These are phyloP conservation scores for Unio pictorum DNA, from an alignment of 2,888 invertebrate genomes.

Conservation along the genomic window DNA sequence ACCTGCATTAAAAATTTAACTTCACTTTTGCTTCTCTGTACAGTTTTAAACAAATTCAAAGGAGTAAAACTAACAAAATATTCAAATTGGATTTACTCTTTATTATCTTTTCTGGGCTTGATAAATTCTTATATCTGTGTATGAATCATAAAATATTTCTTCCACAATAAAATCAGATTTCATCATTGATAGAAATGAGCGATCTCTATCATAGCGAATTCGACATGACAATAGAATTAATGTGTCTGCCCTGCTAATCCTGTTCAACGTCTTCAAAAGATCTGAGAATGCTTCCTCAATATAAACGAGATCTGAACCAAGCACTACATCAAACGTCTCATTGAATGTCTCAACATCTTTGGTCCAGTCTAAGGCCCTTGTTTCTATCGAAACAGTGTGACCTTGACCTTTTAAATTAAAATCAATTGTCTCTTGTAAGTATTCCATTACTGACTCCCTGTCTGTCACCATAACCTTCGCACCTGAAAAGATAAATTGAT, in stretches of 20 bases:
- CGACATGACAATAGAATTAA: constrained; percentile 61
- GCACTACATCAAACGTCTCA: constrained; percentile 58
- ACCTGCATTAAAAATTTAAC: too few species aligned
- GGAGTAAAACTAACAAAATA: too few species aligned
- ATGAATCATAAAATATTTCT: constrained; percentile 51
- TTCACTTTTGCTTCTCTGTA: too few species aligned
- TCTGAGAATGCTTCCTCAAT: constrained; percentile 67
- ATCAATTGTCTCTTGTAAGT: constrained; percentile 45
- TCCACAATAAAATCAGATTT: constrained; percentile 46
- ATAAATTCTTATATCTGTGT: constrained; percentile 59
- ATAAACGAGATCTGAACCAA: constrained; percentile 70
- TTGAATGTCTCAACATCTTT: constrained; percentile 36
- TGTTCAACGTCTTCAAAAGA: constrained; percentile 52
- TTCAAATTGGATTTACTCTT: too few species aligned
- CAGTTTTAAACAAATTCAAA: too few species aligned
- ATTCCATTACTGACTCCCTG: constrained; percentile 47
- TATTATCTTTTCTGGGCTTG: constrained; percentile 27
- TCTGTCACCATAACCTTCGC: constrained; percentile 62
- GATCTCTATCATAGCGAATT: constrained; percentile 65
- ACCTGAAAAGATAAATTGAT: constrained; percentile 36
- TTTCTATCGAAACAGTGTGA: constrained; percentile 18
- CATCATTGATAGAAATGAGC: constrained; percentile 54
- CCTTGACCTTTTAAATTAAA: constrained; percentile 34
- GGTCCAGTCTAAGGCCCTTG: constrained; percentile 63
- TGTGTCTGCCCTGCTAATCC: constrained; percentile 44